Percentiles rank a stretch among this genome's conserved stretches.
These are phyloP conservation scores for Physeter macrocephalus DNA, from an alignment of 2,113 vertebrate species.

Conservation along the genomic window DNA sequence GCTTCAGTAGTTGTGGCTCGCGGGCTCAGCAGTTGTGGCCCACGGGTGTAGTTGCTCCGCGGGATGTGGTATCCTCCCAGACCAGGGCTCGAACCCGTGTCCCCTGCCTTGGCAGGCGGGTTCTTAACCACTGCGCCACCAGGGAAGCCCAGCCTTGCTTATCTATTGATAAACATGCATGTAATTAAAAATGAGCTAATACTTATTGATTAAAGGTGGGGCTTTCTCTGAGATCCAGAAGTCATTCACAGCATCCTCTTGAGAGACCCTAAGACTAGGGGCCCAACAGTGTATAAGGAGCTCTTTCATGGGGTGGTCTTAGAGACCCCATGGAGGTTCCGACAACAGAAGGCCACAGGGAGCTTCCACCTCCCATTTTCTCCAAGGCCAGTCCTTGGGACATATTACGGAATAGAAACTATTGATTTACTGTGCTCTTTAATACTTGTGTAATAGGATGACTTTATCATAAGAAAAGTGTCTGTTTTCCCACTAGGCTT, in stretches of 20 bases:
- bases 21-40: too few species aligned
- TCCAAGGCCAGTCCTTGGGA: neutral
- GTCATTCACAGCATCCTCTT: neutral
- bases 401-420: neutral
- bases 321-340: neutral
- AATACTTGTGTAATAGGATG: neutral
- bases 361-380: neutral
- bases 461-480: neutral
- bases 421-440: neutral
- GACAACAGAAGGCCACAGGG: neutral
- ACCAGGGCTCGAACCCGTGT: too few species aligned
- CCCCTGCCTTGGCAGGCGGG: too few species aligned
- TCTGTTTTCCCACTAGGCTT: neutral
- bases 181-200: neutral
- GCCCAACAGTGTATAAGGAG: neutral
- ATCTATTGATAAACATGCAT: neutral
- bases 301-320: neutral
- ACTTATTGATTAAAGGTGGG: neutral
- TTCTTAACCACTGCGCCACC: too few species aligned
- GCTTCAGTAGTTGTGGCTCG: too few species aligned
- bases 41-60: fast-evolving
- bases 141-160: neutral
- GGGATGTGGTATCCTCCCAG: too few species aligned
- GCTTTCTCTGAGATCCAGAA: neutral
- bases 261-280: neutral